Evolutionary conservation across 2,113 vertebrate genomes (phyloP), one percentile per base, ranked within the genome.

Genomic region (Oxygymnocypris stewartii): DNA sequence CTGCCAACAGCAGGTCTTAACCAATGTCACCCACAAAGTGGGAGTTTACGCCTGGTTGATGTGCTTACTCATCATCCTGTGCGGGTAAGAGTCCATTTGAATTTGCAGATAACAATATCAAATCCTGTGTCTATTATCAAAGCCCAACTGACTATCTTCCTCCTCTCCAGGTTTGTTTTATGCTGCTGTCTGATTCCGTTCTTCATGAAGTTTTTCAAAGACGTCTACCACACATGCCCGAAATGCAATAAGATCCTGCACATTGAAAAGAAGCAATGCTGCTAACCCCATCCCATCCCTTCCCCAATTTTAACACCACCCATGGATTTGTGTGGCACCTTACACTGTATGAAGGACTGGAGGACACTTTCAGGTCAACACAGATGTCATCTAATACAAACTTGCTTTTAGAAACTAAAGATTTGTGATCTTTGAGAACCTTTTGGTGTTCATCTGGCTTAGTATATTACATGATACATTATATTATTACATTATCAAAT

Each of bases 131-230:
- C 7, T 11, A 31, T 4, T 4, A 28, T 35, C 5, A 18, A 63
- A 71, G 23, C 2, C 47, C 9, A n/a, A 28, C 35, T 54, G 13
- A 35, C 54, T 11, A 23, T 40, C 20, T 6, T 31, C 61, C 40
- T 85, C 44, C 28, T 5, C 65, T 82, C 23, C 87, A 96, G 95
- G 85, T 90, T 95, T 7, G 13, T 95, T 25, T 44, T 94, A 37
- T 93, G 91, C 87, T 96, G 95, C 91, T 96, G 95, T 87, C 89
- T 96, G 85, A 93, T 96, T 61, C 95, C 95, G 0, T 92, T 96
- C 86, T 92, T 93, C 82, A 0, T 93, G 76, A 94, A 96, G 18
- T 76, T 84, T 63, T 96, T 95, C 90, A 96, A 95, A 90, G 94
- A 96, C 1, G 93, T 65, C 1, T 89, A 94, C 79, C 95, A 96